These are phyloP conservation scores for Lemur catta DNA, from an alignment of 2,797 vertebrate species.

Conservation along the genomic window DNA sequence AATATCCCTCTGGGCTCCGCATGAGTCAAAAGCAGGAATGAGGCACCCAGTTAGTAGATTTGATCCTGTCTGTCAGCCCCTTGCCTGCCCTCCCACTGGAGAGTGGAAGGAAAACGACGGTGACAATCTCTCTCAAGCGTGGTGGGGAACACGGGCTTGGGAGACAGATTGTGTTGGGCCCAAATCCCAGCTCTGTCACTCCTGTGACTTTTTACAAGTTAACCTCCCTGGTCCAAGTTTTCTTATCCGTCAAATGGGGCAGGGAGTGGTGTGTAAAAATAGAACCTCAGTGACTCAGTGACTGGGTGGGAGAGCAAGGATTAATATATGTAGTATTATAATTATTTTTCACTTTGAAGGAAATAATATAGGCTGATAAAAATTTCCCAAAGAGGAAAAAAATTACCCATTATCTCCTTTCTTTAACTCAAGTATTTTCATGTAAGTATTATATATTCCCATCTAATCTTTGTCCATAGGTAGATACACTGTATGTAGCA, in stretches of 20 bases:
- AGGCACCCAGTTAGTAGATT: background rate
- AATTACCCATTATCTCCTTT: background rate
- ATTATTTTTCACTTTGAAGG: slow-evolving; percentile 46
- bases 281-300: background rate
- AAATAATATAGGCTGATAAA: background rate
- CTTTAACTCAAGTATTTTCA: background rate
- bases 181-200: background rate
- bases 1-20: background rate
- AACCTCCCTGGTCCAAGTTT: background rate
- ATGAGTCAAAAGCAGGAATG: background rate
- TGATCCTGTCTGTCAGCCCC: background rate
- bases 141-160: background rate
- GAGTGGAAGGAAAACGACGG: background rate
- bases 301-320: background rate
- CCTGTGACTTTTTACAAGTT: slow-evolving; percentile 13
- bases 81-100: background rate
- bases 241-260: slow-evolving; percentile 5
- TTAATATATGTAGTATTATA: background rate
- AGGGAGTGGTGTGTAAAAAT: background rate
- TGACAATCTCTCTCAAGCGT: background rate
- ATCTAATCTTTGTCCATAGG: background rate
- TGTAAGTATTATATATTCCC: background rate
- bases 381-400: background rate
- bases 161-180: background rate
- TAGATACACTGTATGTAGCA: background rate